Evolutionary conservation across 2,888 invertebrate genomes (phyloP).

Genomic region (Heteromyza rotundicornis): DNA sequence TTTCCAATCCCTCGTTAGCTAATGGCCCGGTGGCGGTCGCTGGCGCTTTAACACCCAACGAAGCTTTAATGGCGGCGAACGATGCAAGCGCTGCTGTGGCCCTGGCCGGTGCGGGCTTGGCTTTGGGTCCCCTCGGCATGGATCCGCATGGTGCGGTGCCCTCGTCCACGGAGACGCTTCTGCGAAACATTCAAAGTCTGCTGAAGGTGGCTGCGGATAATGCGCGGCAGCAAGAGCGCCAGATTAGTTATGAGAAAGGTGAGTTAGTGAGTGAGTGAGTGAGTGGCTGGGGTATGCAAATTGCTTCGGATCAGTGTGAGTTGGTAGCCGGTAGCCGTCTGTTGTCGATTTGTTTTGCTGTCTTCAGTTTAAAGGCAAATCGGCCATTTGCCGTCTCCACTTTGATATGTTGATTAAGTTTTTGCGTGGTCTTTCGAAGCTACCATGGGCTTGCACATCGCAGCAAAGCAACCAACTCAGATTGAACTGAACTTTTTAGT

Average conservation of each 20-base stretch:
- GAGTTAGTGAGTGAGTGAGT: conserved; percentile 48
- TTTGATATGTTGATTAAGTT: conserved; percentile 23
- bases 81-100: conserved; percentile 57
- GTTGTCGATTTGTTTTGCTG: conserved; percentile 8
- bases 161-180: conserved; percentile 86
- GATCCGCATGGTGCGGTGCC: conserved; percentile 54
- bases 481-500: background rate
- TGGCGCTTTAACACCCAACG: conserved; percentile 55
- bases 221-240: conserved; percentile 93
- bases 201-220: conserved; percentile 98
- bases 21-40: conserved; percentile 45
- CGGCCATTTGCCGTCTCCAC: background rate
- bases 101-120: conserved; percentile 54
- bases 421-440: background rate
- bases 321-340: background rate
- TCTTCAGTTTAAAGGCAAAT: background rate
- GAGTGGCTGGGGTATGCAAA: background rate
- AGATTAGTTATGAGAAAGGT: conserved; percentile 98
- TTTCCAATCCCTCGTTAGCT: conserved; percentile 49
- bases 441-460: background rate
- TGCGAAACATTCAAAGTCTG: conserved; percentile 94
- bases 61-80: conserved; percentile 52
- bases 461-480: background rate
- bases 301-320: no score
- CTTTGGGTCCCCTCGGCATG: conserved; percentile 58